Conservation (phyloP, 2,888 invertebrate species). For the Latrodectus elegans region DNA sequence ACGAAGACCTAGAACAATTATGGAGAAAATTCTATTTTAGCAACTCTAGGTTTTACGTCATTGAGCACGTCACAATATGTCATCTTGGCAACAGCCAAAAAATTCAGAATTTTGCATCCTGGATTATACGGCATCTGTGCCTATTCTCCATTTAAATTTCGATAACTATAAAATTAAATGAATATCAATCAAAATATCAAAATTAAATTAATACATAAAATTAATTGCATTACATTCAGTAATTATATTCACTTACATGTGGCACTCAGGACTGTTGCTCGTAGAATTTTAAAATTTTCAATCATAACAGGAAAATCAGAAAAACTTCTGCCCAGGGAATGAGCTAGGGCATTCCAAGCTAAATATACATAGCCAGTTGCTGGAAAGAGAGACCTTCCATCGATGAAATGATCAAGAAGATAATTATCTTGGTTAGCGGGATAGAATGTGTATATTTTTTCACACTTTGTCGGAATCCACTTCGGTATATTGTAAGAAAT, state of each 20-base stretch:
- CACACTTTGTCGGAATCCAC: constrained; percentile 84
- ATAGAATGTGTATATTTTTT: constrained; percentile 80
- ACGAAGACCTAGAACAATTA: too few relatives aligned
- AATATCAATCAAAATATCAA: background rate
- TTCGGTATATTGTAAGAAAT: constrained; percentile 89
- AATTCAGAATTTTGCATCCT: too few relatives aligned
- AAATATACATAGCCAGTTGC: constrained; percentile 79
- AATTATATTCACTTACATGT: background rate
- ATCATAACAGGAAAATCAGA: constrained; percentile 89
- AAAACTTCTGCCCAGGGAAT: constrained; percentile 15
- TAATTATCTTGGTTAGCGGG: constrained; percentile 76
- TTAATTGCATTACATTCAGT: too few relatives aligned
- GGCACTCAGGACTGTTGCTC: constrained; percentile 89
- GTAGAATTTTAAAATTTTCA: constrained; percentile 91
- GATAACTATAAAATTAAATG: too few relatives aligned
- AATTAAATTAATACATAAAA: background rate
- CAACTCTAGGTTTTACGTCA: too few relatives aligned
- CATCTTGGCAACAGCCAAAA: too few relatives aligned
- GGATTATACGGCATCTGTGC: too few relatives aligned
- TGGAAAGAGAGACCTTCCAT: constrained; percentile 77
- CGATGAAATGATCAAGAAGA: constrained; percentile 82
- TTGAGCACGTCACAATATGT: too few relatives aligned
- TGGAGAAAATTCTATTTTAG: too few relatives aligned
- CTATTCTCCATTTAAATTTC: too few relatives aligned
- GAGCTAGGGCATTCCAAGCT: constrained; percentile 86